Base-by-base conservation (phyloP, 2,888 invertebrate genomes). In the Aricia artaxerxes region DNA sequence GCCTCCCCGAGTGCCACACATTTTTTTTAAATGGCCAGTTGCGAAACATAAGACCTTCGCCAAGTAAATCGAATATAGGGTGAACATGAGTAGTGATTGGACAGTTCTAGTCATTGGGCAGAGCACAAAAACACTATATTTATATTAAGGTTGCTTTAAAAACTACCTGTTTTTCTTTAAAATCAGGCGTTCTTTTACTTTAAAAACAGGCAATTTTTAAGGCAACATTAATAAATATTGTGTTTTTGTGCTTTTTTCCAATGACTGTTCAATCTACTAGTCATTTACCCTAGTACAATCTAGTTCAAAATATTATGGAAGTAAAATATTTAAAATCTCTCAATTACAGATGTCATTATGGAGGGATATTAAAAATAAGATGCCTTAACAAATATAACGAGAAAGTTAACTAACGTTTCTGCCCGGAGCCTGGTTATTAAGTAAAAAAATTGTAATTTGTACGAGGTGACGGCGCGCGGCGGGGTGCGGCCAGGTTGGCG, bases 351-450 rank as follows among this genome's bases (percentile, higher is more conserved):
- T 76, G 57, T 53, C 24, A 57, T 76, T 76, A 76, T 16, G 31
- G 75, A 35, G 1, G 53, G 35, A 24, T 76, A 76, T 76, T 76
- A 76, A 53, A 53, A 75, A 44, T 78, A 73, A 78, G 75, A 81
- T 82, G 82, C 83, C 81, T 73, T 84, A 86, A 87, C 84, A 83
- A 84, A 82, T 69, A 78, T 87, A 87, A 89, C 88, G 85, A 89
- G 88, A 84, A 86, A 88, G 88, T 86, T 89, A 88, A 82, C 82
- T 79, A 76, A 76, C 81, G 78, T 83, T 80, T 78, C 79, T 79
- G 79, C 61, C 81, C 78, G 78, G 78, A 79, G 81, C 81, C 78
- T 81, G 77, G 76, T 81, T 81, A 82, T 82, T 81, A 80, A 73
- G 64, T 78, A 78, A 73, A 53, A 69, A 81, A 78, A 78, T 78